These are phyloP conservation scores for Aphelinus atriplicis DNA, from an alignment of 1,140 invertebrate species.

Conservation along the genomic window DNA sequence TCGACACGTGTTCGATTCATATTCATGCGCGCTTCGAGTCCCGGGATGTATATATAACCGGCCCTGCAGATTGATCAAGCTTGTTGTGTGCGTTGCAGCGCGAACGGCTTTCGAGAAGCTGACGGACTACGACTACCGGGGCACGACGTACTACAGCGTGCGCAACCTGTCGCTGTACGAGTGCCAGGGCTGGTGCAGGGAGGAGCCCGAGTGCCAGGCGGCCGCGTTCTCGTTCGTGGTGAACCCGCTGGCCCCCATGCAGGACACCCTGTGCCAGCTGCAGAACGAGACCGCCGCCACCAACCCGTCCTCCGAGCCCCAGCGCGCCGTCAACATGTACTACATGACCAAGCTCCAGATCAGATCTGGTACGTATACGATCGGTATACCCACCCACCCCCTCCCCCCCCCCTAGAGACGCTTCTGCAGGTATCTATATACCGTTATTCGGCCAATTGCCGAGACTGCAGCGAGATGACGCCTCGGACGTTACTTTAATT, in stretches of 20 bases:
- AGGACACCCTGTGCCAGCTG: slow-evolving; percentile 91
- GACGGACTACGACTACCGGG: slow-evolving; percentile 89
- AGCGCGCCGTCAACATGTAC: slow-evolving; percentile 89
- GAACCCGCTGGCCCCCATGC: slow-evolving; percentile 89
- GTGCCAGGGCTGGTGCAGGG: slow-evolving; percentile 93
- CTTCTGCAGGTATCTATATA: not conserved
- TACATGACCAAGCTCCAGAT: slow-evolving; percentile 95
- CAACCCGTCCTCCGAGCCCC: slow-evolving; percentile 83
- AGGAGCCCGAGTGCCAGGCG: slow-evolving; percentile 90
- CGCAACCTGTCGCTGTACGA: slow-evolving; percentile 92
- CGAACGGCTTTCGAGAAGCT: slow-evolving; percentile 92
- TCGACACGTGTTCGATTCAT: too few species aligned
- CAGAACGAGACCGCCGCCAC: slow-evolving; percentile 91
- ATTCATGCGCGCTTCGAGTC: too few species aligned
- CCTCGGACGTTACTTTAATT: too few species aligned
- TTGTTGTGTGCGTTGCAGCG: slow-evolving; percentile 64
- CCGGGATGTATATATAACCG: too few species aligned
- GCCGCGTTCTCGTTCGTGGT: slow-evolving; percentile 91
- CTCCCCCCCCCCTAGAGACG: too few species aligned
- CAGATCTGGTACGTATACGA: slow-evolving; percentile 71
- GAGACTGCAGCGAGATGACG: too few species aligned
- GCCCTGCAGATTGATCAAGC: too few species aligned
- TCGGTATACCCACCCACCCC: too few species aligned
- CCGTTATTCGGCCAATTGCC: not conserved
- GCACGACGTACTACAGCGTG: slow-evolving; percentile 91